Conservation (phyloP, 2,113 vertebrate genomes). For the Ceuthmochares aereus region DNA sequence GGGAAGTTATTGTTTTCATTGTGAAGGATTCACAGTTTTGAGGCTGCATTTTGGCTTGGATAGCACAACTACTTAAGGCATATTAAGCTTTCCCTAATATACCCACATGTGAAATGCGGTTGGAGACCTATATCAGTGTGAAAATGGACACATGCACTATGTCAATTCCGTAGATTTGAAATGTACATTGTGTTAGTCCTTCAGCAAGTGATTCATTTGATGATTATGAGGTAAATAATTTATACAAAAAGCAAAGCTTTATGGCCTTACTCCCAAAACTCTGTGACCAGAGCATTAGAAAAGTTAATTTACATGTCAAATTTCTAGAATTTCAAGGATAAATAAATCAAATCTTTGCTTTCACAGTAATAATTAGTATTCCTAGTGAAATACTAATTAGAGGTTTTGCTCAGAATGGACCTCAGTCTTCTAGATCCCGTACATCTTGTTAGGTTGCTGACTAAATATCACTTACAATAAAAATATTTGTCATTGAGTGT, state of each 20-base stretch:
- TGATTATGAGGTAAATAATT: not conserved
- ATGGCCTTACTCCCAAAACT: not conserved
- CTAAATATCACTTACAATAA: not conserved
- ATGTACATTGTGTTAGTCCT: not conserved
- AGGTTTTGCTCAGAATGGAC: not conserved
- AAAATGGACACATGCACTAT: not conserved
- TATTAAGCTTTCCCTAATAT: not conserved
- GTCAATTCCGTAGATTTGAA: not conserved
- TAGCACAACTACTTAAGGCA: not conserved
- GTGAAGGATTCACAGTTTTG: not conserved
- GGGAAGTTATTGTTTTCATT: not conserved
- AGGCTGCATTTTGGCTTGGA: not conserved
- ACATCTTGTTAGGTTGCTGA: not conserved
- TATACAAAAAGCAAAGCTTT: not conserved
- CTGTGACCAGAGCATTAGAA: not conserved
- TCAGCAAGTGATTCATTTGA: not conserved
- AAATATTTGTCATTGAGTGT: constrained; percentile 18
- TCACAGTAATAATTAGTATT: not conserved
- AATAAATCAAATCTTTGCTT: not conserved
- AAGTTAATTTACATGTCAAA: not conserved
- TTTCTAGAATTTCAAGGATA: not conserved
- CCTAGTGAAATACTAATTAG: not conserved
- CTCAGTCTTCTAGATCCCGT: not conserved
- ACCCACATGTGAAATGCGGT: not conserved
- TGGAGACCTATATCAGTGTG: not conserved